A percentile compares a stretch with the other conserved stretches of the same genome.
Evolutionary conservation across 1,140 invertebrate species (phyloP).

Genomic region (Neotoxoptera formosana): DNA sequence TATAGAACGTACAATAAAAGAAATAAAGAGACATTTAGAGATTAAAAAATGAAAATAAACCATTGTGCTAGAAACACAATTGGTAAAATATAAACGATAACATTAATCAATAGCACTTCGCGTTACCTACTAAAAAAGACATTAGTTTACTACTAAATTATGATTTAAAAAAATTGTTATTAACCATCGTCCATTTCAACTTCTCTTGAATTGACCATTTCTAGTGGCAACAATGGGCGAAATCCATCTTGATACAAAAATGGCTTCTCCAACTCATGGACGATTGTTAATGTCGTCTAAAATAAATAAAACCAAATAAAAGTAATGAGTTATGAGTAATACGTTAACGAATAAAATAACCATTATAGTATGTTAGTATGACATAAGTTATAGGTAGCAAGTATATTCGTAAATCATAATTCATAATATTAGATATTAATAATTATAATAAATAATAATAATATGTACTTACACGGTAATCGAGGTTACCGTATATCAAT

Average conservation of each 20-base stretch:
- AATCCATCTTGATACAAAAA: slow-evolving; percentile 63
- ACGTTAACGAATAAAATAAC: neutral
- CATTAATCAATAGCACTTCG: neutral
- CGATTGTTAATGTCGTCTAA: slow-evolving; percentile 27
- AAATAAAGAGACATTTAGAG: neutral
- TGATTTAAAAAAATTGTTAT: slow-evolving; percentile 55
- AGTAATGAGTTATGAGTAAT: neutral
- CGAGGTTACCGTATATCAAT: slow-evolving; percentile 84
- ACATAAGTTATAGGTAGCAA: too few species aligned
- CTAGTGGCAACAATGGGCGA: slow-evolving; percentile 77
- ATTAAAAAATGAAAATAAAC: neutral
- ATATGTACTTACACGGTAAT: slow-evolving; percentile 33
- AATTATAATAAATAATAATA: slow-evolving; percentile 22
- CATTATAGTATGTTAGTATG: too few species aligned
- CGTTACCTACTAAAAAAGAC: neutral
- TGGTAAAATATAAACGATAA: neutral
- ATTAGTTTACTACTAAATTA: neutral
- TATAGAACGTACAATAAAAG: neutral
- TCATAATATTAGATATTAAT: neutral
- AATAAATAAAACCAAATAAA: slow-evolving; percentile 61
- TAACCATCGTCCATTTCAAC: slow-evolving; percentile 83
- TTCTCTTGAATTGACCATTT: slow-evolving; percentile 81
- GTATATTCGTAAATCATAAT: neutral
- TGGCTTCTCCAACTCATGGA: slow-evolving; percentile 37
- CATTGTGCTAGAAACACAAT: neutral